Conservation (phyloP, 2,888 invertebrate genomes). For the Leptarthrus brevirostris region DNA sequence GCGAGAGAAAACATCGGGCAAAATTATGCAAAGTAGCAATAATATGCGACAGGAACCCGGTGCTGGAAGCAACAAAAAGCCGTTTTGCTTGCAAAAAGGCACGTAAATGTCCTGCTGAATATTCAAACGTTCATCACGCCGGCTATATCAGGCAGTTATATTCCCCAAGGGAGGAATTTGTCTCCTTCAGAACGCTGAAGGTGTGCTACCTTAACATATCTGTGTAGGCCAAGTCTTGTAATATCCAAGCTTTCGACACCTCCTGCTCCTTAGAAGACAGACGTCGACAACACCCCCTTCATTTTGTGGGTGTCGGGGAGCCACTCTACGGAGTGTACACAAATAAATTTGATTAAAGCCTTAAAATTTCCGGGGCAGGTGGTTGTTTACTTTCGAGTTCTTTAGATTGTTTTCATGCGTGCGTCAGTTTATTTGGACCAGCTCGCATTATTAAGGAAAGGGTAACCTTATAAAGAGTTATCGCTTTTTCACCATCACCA, state of each 20-base stretch:
- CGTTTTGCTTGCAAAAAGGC: constrained; percentile 13
- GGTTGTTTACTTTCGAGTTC: constrained; percentile 27
- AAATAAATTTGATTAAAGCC: constrained; percentile 50
- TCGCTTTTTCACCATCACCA: not conserved
- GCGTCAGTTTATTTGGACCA: not conserved
- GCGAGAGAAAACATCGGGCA: constrained; percentile 39
- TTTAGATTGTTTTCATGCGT: constrained; percentile 37
- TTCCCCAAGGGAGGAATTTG: constrained; percentile 20
- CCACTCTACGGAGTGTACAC: constrained; percentile 25
- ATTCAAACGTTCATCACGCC: constrained; percentile 32
- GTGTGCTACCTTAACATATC: not conserved
- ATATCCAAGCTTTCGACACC: constrained; percentile 29
- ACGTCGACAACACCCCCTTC: not conserved
- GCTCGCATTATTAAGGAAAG: not conserved
- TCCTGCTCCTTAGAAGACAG: not conserved
- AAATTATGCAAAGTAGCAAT: constrained; percentile 41
- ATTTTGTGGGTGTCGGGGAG: not conserved
- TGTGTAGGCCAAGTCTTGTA: not conserved
- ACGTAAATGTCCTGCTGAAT: constrained; percentile 42
- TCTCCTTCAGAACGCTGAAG: constrained; percentile 9
- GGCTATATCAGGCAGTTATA: constrained; percentile 20
- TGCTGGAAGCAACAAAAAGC: constrained; percentile 27
- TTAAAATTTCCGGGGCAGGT: constrained; percentile 39
- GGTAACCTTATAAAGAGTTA: not conserved
- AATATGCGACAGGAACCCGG: not conserved